Evolutionary conservation across 2,888 invertebrate genomes (phyloP).

Genomic region (Cephus runcator): DNA sequence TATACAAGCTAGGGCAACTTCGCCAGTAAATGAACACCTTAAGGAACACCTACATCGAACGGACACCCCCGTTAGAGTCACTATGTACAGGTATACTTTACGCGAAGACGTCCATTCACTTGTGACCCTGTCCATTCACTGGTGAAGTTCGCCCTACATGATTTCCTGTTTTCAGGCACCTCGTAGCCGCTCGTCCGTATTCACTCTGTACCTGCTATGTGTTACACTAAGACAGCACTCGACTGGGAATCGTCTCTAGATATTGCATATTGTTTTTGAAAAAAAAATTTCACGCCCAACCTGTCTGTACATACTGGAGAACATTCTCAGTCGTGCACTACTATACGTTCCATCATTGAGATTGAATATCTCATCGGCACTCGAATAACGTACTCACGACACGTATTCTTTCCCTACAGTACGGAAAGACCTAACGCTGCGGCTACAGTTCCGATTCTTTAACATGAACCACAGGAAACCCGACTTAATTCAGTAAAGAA

Average conservation of each 20-base stretch:
- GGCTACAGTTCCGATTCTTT: conserved; percentile 96
- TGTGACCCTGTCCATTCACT: too few species aligned
- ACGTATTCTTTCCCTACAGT: conserved; percentile 78
- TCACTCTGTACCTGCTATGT: background rate
- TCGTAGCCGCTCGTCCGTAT: background rate
- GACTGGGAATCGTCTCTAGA: background rate
- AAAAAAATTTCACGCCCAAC: background rate
- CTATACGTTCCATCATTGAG: background rate
- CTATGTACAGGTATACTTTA: too few species aligned
- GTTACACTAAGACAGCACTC: background rate
- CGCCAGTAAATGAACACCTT: too few species aligned
- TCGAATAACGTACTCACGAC: conserved; percentile 43
- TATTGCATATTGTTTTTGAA: background rate
- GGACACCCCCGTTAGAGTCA: too few species aligned
- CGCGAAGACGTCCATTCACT: too few species aligned
- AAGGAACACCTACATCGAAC: too few species aligned
- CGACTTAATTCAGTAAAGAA: conserved; percentile 85
- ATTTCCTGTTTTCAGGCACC: background rate
- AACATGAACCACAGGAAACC: conserved; percentile 89
- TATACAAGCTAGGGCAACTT: background rate
- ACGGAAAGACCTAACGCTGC: conserved; percentile 96
- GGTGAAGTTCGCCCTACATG: background rate
- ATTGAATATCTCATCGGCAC: conserved; percentile 4
- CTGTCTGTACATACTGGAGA: background rate
- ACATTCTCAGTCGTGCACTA: background rate